Base-by-base conservation (phyloP, 2,797 vertebrate species). In the Darevskia mixta region DNA sequence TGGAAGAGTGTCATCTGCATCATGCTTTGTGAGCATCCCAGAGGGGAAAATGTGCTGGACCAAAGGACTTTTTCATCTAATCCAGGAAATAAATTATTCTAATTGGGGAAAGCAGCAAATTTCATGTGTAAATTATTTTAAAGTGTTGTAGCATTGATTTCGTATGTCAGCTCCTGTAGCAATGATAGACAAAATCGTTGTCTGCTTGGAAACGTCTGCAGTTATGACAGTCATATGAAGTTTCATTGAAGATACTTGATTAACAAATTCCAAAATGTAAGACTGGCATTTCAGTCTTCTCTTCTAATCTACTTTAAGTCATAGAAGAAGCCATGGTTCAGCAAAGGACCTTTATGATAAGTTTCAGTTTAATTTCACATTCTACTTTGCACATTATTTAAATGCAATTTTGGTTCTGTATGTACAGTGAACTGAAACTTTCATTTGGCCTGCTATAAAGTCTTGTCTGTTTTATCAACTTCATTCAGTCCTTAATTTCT, bases 341-440 rank as follows among this genome's bases (percentile, higher is more conserved):
- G 72, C 87, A 83, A 73, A 89, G 69, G 76, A 20, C 66, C 88
- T 92, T 73, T 87, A 83, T 86, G 71, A 88, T 81, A 83, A 81
- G 92, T 81, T 89, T 91, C 83, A 85, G 87, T 88, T 94, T 75
- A 82, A 86, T 76, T 72, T 90, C 83, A 69, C 79, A 45, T 89
- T 88, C 80, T 18, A 85, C 67, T 58, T 89, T 91, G 80, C 89
- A 64, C 92, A 89, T 88, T 90, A 90, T 92, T 92, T 91, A 94
- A 91, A 92, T 81, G 27, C 78, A 92, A 90, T 91, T 91, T 94
- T 88, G 86, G 78, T 80, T 89, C 86, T 64, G 75, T 86, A 75
- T 83, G 89, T 61, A 85, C 79, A 82, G 88, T 55, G 90, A 77
- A 91, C 45, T 89, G 87, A 89, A 93, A 88, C 84, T 91, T 86